These are phyloP conservation scores for Esox niger DNA, from an alignment of 2,113 vertebrate genomes.

Conservation along the genomic window DNA sequence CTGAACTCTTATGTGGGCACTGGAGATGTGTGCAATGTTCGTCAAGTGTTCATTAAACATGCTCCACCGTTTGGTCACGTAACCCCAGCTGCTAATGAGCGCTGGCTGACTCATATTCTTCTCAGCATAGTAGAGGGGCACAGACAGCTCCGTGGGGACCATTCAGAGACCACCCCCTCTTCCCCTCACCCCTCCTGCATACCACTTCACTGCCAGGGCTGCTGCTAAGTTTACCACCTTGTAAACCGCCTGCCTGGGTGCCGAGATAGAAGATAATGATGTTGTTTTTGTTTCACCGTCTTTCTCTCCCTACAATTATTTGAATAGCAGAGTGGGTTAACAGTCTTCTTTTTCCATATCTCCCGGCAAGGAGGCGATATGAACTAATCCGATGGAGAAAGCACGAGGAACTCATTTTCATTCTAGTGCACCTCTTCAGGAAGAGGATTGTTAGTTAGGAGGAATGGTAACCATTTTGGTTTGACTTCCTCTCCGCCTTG, in stretches of 20 bases:
- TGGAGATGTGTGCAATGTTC: constrained; percentile 57
- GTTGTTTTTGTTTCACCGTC: constrained; percentile 56
- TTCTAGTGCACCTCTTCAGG: not conserved
- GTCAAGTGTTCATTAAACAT: constrained; percentile 64
- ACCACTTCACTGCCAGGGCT: constrained; percentile 21
- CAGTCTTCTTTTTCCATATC: constrained; percentile 24
- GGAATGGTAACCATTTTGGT: constrained; percentile 10
- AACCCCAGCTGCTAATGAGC: constrained; percentile 70
- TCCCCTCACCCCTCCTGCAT: not conserved
- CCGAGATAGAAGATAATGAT: constrained; percentile 54
- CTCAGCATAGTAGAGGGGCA: constrained; percentile 45
- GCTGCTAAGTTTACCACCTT: constrained; percentile 55
- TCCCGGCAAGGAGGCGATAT: constrained; percentile 8
- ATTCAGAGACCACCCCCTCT: constrained; percentile 10
- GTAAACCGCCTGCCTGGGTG: constrained; percentile 54
- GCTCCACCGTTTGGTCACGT: constrained; percentile 58
- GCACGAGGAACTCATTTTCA: constrained; percentile 7
- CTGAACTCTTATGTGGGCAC: constrained; percentile 47
- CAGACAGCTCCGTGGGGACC: constrained; percentile 33
- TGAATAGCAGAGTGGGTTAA: constrained; percentile 51
- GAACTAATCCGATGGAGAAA: not conserved
- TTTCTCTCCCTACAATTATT: constrained; percentile 40
- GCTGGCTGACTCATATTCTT: constrained; percentile 64
- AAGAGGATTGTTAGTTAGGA: not conserved
- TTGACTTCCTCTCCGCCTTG: not conserved